These are phyloP conservation scores for Drosophila pallidifrons DNA, from an alignment of 1,140 invertebrate genomes.

Conservation along the genomic window DNA sequence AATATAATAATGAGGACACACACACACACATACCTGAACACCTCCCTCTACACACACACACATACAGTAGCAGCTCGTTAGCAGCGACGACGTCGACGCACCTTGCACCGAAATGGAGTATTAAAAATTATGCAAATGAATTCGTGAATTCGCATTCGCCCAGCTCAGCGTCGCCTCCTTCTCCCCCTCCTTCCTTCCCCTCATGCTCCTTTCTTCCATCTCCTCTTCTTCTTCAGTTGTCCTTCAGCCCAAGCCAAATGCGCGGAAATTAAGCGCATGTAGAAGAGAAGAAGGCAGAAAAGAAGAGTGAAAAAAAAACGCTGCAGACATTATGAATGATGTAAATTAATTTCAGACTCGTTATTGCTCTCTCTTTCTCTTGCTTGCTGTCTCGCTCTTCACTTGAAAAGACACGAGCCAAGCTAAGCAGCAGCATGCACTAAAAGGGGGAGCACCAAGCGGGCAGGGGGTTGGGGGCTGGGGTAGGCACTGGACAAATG, in stretches of 20 bases:
- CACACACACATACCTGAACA: slow-evolving; percentile 44
- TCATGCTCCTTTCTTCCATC: background rate
- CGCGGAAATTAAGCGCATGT: slow-evolving; percentile 73
- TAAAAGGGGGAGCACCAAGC: background rate
- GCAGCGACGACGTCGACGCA: slow-evolving; percentile 65
- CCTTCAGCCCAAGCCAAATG: slow-evolving; percentile 63
- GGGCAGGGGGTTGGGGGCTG: background rate
- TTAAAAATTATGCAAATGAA: slow-evolving; percentile 84
- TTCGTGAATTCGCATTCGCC: slow-evolving; percentile 63
- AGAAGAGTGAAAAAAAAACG: slow-evolving; percentile 12
- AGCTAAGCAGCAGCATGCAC: slow-evolving; percentile 62
- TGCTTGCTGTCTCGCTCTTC: slow-evolving; percentile 14
- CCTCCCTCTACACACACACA: slow-evolving; percentile 30
- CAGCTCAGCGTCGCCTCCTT: background rate
- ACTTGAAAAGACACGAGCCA: slow-evolving; percentile 66
- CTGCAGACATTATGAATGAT: slow-evolving; percentile 74
- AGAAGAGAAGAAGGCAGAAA: slow-evolving; percentile 26
- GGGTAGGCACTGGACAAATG: slow-evolving; percentile 62
- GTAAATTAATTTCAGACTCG: slow-evolving; percentile 68
- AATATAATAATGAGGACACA: slow-evolving; percentile 83
- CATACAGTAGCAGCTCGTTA: slow-evolving; percentile 60
- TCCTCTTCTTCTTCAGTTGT: slow-evolving; percentile 13
- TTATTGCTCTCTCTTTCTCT: slow-evolving; percentile 7
- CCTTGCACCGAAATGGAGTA: slow-evolving; percentile 77
- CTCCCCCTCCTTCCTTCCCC: too few species aligned